Evolutionary conservation across 2,113 vertebrate species (phyloP), one percentile per base, ranked within the genome.

Genomic region (Lagopus leucura): DNA sequence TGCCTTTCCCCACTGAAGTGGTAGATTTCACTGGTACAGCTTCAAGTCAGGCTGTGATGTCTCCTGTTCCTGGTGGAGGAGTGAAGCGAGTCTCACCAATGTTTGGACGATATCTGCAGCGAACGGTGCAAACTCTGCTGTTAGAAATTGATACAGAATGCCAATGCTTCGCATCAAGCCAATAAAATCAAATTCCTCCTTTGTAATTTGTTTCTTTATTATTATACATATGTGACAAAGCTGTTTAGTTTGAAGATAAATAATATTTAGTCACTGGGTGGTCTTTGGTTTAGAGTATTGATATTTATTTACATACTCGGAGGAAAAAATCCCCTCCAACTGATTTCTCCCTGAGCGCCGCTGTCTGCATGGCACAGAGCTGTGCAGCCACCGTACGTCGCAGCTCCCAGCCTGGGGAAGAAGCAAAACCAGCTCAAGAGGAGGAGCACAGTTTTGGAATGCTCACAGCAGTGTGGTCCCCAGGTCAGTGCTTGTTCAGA

Each of bases 171-270:
- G 76, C 58, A 58, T 88, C 86, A 82, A 73, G 93, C 86, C 75
- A 95, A 77, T 92, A 87, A 92, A 93, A 92, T 52, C n/a, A 78
- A 71, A 72, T 93, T 97, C 83, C 75, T 85, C 70, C 50, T 81
- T 88, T 75, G 74, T 87, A 74, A 81, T 94, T 77, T 92, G 84
- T 88, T 91, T 64, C 86, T 93, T 92, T 93, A 27, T 96, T 86
- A 66, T 83, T 81, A 73, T 84, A 67, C 74, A 27, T 70, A 52
- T 55, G 64, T 96, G 88, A 94, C 93, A 90, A 42, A 80, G 80
- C 90, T 96, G 91, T 94, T 97, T 94, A 83, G 80, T 61, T 91
- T 92, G 48, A 30, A 89, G 82, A 93, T 94, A 93, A 96, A 92
- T 93, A 82, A n/a, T 81, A 86, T 66, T 82, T 90, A 18, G 43